Percentiles rank a stretch among this genome's conserved stretches.
Conservation (phyloP, 1,140 invertebrate genomes). For the Bilobella aurantiaca region DNA sequence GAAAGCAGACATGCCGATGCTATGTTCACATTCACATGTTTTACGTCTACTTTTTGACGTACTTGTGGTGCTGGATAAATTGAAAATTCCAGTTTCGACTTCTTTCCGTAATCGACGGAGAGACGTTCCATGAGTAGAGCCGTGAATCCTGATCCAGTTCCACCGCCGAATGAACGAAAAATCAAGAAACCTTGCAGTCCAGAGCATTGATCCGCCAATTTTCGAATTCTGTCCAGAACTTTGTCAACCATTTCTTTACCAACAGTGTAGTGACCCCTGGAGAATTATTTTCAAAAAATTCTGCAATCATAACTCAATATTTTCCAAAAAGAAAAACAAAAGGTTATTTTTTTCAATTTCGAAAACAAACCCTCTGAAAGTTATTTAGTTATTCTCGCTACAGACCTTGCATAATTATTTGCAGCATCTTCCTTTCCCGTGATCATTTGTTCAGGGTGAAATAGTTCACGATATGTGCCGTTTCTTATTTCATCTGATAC, state of each 20-base stretch:
- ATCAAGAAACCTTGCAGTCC: conserved; percentile 63
- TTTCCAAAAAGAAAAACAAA: no score
- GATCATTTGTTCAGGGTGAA: conserved; percentile 60
- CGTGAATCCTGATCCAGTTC: conserved; percentile 78
- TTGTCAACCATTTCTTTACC: conserved; percentile 48
- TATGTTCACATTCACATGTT: not conserved
- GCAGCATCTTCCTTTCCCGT: conserved; percentile 68
- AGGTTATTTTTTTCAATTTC: no score
- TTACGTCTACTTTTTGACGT: conserved; percentile 46
- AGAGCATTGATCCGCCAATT: conserved; percentile 74
- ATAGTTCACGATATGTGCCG: conserved; percentile 51
- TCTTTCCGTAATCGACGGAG: conserved; percentile 79
- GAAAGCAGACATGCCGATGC: no score
- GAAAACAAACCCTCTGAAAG: no score
- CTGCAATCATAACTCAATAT: no score
- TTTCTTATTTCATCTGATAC: conserved; percentile 50
- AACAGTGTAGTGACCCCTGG: conserved; percentile 50
- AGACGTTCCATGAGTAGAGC: conserved; percentile 77
- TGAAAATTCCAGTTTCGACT: conserved; percentile 76
- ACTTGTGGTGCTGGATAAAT: conserved; percentile 79
- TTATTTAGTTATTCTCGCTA: no score
- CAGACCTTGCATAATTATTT: conserved; percentile 47
- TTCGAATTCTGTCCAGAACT: conserved; percentile 50
- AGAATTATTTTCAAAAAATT: no score
- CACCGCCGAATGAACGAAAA: conserved; percentile 85